phyloP scores from a whole-genome alignment of 2,797 vertebrate species.

The Phrynocephalus guinanensis region DNA sequence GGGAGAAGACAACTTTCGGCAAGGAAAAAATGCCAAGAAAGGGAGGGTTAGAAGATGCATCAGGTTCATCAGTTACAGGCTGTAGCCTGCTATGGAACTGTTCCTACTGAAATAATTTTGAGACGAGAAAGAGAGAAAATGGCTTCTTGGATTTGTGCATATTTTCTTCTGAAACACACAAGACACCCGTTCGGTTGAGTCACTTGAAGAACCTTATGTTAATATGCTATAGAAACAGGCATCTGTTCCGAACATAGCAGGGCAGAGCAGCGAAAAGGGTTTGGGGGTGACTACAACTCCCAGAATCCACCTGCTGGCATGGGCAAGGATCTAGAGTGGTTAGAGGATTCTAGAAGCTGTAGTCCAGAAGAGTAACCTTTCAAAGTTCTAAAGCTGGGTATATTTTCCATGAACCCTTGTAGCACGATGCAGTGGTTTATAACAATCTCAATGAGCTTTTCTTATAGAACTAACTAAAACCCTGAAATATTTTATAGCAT shows the following conservation, averaged over 20 bases:
- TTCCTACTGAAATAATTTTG: background rate
- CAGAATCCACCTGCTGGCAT: too few species aligned
- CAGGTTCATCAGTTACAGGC: background rate
- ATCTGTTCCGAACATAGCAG: too few species aligned
- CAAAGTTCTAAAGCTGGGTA: background rate
- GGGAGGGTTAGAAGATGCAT: background rate
- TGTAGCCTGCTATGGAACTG: background rate
- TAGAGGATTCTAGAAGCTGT: too few species aligned
- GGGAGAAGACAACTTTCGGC: background rate
- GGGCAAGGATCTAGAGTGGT: too few species aligned
- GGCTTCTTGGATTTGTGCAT: background rate
- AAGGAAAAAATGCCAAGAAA: too few species aligned
- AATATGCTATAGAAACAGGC: background rate
- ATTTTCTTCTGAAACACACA: background rate
- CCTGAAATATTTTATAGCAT: constrained; percentile 77
- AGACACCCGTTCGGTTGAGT: background rate
- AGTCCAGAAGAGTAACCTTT: too few species aligned
- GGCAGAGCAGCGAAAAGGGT: too few species aligned
- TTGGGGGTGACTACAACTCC: too few species aligned
- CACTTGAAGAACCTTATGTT: background rate
- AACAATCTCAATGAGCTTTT: background rate
- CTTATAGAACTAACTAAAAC: constrained; percentile 19
- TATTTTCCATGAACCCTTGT: background rate
- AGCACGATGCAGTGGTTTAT: background rate
- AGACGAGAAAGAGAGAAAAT: background rate